phyloP scores from a whole-genome alignment of 2,113 vertebrate species.

The Gymnogyps californianus region DNA sequence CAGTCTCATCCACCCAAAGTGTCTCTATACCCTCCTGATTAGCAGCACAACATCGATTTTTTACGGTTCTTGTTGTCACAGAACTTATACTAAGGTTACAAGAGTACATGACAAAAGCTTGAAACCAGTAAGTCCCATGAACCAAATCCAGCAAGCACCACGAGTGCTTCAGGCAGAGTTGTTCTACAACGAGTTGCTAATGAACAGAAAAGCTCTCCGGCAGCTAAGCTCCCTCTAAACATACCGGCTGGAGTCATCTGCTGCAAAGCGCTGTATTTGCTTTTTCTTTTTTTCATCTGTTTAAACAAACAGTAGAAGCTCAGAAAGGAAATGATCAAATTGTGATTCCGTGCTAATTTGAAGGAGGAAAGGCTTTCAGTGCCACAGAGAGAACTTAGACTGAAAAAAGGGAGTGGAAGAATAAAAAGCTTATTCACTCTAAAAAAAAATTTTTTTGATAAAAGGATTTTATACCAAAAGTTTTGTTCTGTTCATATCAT shows the following conservation, averaged over 20 bases:
- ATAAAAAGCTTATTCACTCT: background rate
- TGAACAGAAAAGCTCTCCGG: background rate
- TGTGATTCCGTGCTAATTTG: background rate
- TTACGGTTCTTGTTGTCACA: background rate
- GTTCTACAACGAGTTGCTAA: background rate
- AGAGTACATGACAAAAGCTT: background rate
- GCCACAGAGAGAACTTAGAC: background rate
- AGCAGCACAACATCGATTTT: background rate
- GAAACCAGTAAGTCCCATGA: background rate
- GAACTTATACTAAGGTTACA: background rate
- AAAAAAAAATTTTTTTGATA: background rate
- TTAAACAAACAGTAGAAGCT: background rate
- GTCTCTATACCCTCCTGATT: background rate
- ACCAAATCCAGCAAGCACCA: background rate
- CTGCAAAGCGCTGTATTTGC: background rate
- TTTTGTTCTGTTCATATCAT: background rate
- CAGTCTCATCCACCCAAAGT: background rate
- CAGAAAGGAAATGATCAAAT: conserved; percentile 13
- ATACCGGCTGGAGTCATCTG: background rate
- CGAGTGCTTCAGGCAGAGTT: background rate
- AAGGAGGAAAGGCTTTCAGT: background rate
- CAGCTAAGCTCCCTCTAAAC: background rate
- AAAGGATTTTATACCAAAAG: background rate
- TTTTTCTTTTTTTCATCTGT: background rate
- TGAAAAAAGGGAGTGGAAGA: background rate